A percentile compares a stretch with the other conserved stretches of the same genome.
These are phyloP conservation scores for Goniozus legneri DNA, from an alignment of 1,140 invertebrate species.

Conservation along the genomic window DNA sequence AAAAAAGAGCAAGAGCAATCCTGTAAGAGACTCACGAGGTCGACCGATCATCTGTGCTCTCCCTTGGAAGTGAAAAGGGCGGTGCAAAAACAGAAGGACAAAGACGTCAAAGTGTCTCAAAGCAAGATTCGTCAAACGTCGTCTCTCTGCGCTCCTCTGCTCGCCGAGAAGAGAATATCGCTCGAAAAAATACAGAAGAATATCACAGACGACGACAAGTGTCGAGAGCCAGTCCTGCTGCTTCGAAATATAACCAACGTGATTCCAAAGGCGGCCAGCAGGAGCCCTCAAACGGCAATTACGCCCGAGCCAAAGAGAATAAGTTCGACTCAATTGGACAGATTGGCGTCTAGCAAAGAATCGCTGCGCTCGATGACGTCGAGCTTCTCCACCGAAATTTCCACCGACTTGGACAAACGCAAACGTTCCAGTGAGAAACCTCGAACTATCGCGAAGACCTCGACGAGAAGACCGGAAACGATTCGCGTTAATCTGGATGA, in stretches of 20 bases:
- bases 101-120: constrained; percentile 18
- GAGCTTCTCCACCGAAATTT: neutral
- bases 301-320: neutral
- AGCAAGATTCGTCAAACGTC: constrained; percentile 3
- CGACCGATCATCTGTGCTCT: constrained; percentile 55
- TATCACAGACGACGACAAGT: neutral
- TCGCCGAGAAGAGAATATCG: neutral
- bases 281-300: neutral
- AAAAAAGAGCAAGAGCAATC: constrained; percentile 39
- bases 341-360: constrained; percentile 9
- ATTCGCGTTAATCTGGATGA: constrained; percentile 19
- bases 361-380: constrained; percentile 8
- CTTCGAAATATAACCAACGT: constrained; percentile 15
- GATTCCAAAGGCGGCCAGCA: neutral
- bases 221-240: neutral
- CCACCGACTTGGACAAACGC: constrained; percentile 13
- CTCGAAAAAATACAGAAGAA: neutral
- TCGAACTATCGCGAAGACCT: constrained; percentile 24
- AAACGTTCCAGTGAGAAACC: constrained; percentile 31
- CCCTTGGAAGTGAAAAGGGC: constrained; percentile 60
- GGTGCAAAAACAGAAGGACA: constrained; percentile 46
- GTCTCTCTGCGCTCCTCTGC: neutral
- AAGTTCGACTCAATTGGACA: constrained; percentile 3
- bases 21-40: constrained; percentile 44
- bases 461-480: constrained; percentile 29